A percentile compares a stretch with the other conserved stretches of the same genome.
Evolutionary conservation across 64 coral and sea anemone genomes (phyloP).

Genomic region (Hydrozoanthus tunicans): DNA sequence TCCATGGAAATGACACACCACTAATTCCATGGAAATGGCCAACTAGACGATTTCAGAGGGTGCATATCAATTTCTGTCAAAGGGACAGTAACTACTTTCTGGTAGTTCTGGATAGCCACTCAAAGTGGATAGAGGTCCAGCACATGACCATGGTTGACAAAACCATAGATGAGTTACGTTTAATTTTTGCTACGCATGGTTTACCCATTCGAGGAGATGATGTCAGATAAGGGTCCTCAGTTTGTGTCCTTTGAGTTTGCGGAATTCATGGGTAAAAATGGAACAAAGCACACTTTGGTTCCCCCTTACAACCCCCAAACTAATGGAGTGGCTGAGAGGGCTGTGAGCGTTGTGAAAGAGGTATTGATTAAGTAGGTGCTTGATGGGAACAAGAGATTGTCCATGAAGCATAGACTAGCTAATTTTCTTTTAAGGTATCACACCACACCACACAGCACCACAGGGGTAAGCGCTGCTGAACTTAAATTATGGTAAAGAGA

Average conservation of each 20-base stretch:
- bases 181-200: conserved; percentile 74
- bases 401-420: conserved; percentile 20
- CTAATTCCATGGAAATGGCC: conserved; percentile 65
- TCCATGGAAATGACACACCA: conserved; percentile 60
- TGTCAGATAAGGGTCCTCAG: conserved; percentile 37
- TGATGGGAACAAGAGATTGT: conserved; percentile 44
- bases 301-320: conserved; percentile 45
- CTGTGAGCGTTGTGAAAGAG: conserved; percentile 50
- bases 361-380: conserved; percentile 38
- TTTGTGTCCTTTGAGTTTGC: conserved; percentile 38
- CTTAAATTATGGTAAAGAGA: conserved; percentile 38
- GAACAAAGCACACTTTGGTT: conserved; percentile 32
- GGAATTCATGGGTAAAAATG: conserved; percentile 45
- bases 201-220: conserved; percentile 45
- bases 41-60: conserved; percentile 17
- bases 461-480: conserved; percentile 50
- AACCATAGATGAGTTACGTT: conserved; percentile 59
- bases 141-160: conserved; percentile 61
- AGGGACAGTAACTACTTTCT: conserved; percentile 45
- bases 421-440: conserved; percentile 54
- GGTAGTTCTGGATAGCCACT: conserved; percentile 53
- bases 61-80: conserved; percentile 22
- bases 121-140: conserved; percentile 71
- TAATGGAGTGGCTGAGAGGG: conserved; percentile 54
- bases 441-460: conserved; percentile 54